A percentile compares a stretch with the other conserved stretches of the same genome.
Evolutionary conservation across 2,888 invertebrate species (phyloP).

Genomic region (Morpho achilles): DNA sequence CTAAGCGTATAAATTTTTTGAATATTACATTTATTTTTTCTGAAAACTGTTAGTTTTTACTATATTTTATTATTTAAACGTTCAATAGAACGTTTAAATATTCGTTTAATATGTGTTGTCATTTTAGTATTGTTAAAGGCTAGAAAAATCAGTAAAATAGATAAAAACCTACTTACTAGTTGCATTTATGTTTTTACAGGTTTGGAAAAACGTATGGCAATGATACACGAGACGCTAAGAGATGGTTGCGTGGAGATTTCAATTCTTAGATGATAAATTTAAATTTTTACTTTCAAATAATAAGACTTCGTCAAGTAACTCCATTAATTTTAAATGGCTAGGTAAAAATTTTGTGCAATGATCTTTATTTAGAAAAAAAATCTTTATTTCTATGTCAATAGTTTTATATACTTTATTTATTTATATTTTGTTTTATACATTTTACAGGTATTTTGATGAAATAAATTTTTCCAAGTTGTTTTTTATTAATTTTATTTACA

Average conservation of each 20-base stretch:
- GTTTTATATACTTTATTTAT: neutral
- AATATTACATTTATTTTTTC: no score
- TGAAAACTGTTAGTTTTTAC: no score
- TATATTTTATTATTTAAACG: no score
- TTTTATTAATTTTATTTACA: neutral
- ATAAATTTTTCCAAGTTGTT: conserved; percentile 1
- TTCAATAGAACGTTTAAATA: neutral
- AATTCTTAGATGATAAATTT: conserved; percentile 41
- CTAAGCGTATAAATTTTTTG: no score
- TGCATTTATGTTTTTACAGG: conserved; percentile 44
- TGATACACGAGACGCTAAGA: conserved; percentile 85
- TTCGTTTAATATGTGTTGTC: neutral
- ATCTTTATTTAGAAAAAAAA: neutral
- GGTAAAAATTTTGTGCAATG: neutral
- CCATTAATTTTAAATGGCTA: neutral
- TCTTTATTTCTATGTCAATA: neutral
- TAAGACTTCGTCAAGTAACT: neutral
- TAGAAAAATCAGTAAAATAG: no score
- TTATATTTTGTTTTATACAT: no score
- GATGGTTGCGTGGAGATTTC: conserved; percentile 84
- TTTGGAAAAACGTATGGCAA: conserved; percentile 88
- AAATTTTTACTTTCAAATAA: neutral
- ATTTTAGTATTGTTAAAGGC: no score
- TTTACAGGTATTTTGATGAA: conserved; percentile 1
- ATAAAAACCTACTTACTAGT: no score